Evolutionary conservation across 2,888 invertebrate genomes (phyloP).

Genomic region (Morpho achilles): DNA sequence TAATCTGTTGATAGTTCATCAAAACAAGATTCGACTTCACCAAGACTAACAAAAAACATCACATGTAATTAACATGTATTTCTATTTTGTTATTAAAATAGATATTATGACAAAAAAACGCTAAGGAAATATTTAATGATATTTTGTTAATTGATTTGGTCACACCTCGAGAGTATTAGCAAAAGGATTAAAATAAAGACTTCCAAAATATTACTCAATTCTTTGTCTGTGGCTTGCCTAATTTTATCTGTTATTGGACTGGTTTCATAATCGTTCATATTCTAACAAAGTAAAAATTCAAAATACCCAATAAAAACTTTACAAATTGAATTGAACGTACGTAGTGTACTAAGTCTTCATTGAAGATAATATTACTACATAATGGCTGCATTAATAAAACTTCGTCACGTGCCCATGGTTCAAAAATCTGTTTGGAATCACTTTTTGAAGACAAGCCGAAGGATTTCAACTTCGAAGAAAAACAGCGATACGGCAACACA

Average conservation of each 20-base stretch:
- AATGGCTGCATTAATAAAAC: slow-evolving; percentile 64
- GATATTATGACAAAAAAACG: too few species aligned
- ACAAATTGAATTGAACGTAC: background rate
- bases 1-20: too few species aligned
- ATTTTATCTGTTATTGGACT: background rate
- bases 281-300: slow-evolving; percentile 8
- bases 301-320: slow-evolving; percentile 10
- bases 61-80: too few species aligned
- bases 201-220: background rate
- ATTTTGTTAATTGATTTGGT: too few species aligned
- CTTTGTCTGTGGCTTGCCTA: background rate
- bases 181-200: too few species aligned
- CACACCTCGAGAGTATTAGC: too few species aligned
- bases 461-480: slow-evolving; percentile 80
- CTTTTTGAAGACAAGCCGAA: slow-evolving; percentile 47
- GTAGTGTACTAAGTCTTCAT: background rate
- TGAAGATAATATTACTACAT: slow-evolving; percentile 4
- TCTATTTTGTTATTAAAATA: too few species aligned
- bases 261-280: slow-evolving; percentile 25
- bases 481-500: slow-evolving; percentile 80
- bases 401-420: slow-evolving; percentile 56
- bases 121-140: too few species aligned
- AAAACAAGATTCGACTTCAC: too few species aligned
- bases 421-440: slow-evolving; percentile 64
- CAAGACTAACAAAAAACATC: too few species aligned